Evolutionary conservation across 2,888 invertebrate species (phyloP).

Genomic region (Hypercompe scribonia): DNA sequence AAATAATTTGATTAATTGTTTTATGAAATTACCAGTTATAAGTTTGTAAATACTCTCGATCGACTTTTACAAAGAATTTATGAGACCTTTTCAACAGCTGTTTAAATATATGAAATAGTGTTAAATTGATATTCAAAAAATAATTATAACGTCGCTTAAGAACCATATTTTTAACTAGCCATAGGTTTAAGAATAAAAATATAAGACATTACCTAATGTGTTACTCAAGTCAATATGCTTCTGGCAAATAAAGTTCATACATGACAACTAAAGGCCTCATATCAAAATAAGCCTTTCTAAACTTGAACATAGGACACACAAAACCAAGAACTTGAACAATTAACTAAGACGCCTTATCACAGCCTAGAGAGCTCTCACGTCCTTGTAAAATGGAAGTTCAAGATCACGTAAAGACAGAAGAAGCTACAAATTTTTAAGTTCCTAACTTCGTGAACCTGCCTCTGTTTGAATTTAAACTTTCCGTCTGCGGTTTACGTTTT

Average conservation of each 20-base stretch:
- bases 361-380: slow-evolving; percentile 25
- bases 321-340: slow-evolving; percentile 25
- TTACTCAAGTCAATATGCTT: neutral
- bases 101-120: no score
- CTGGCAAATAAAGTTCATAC: neutral
- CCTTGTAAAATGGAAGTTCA: slow-evolving; percentile 21
- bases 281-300: neutral
- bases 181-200: neutral
- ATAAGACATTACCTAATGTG: neutral
- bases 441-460: neutral
- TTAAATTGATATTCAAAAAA: no score
- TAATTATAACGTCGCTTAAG: neutral
- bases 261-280: neutral
- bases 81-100: no score
- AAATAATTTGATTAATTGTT: slow-evolving; percentile 7
- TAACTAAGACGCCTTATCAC: slow-evolving; percentile 38
- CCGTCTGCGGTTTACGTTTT: neutral
- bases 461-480: slow-evolving; percentile 11
- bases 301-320: neutral
- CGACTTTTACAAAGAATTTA: neutral
- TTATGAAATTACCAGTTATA: neutral
- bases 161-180: no score
- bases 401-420: slow-evolving; percentile 33
- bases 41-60: neutral
- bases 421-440: slow-evolving; percentile 33